These are phyloP conservation scores for Mesoligia furuncula DNA, from an alignment of 2,888 invertebrate genomes.

Conservation along the genomic window DNA sequence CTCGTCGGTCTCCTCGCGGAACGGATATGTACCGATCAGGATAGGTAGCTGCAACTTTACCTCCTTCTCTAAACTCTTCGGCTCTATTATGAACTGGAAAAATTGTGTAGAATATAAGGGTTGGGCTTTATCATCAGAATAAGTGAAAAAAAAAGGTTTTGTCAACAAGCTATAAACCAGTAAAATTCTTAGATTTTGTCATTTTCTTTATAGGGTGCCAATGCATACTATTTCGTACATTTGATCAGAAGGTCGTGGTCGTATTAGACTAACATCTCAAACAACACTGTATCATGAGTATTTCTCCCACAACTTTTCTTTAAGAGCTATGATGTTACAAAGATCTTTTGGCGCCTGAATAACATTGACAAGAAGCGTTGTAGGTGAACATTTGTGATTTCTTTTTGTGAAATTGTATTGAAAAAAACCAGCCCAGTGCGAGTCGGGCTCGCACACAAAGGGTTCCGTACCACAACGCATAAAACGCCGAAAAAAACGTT, in stretches of 20 bases:
- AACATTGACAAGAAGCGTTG: neutral
- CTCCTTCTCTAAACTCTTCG: conserved; percentile 97
- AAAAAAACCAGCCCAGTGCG: no score
- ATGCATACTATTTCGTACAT: neutral
- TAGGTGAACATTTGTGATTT: neutral
- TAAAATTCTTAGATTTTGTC: neutral
- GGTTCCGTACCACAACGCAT: no score
- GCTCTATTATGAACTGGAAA: conserved; percentile 95
- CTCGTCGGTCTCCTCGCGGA: conserved; percentile 92
- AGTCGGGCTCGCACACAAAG: no score
- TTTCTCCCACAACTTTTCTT: neutral
- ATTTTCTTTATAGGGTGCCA: neutral
- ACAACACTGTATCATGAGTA: neutral
- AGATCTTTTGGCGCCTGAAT: neutral
- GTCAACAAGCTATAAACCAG: neutral
- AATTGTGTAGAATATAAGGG: neutral
- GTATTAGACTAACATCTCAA: neutral
- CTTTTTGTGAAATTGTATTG: neutral
- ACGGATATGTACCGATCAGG: conserved; percentile 97
- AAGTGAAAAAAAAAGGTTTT: neutral
- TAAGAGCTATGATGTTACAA: neutral
- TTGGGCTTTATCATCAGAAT: neutral
- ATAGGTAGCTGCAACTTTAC: conserved; percentile 97
- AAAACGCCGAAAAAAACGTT: no score
- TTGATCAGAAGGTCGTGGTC: neutral